Evolutionary conservation across 2,113 vertebrate genomes (phyloP).

Genomic region (Cyprinodon brontotheroides): DNA sequence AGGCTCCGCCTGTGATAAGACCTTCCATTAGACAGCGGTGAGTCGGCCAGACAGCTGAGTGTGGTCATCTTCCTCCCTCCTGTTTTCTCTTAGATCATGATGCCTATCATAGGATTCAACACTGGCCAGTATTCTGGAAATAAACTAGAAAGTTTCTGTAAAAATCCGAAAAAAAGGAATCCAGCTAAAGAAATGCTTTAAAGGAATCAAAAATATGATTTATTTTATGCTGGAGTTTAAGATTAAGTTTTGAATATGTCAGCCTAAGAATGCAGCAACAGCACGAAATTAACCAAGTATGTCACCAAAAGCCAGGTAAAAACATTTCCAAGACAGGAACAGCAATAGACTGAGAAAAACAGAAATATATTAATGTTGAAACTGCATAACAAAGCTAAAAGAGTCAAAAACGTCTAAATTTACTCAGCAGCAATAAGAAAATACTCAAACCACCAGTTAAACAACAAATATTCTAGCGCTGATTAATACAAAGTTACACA

Average conservation of each 20-base stretch:
- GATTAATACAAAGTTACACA: neutral
- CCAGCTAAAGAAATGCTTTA: neutral
- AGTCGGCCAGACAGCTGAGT: slow-evolving; percentile 53
- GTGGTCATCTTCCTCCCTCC: slow-evolving; percentile 52
- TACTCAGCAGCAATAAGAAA: slow-evolving; percentile 37
- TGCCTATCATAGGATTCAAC: slow-evolving; percentile 31
- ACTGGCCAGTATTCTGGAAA: slow-evolving; percentile 21
- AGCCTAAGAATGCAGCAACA: neutral
- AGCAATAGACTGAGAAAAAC: slow-evolving; percentile 29
- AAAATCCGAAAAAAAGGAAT: neutral
- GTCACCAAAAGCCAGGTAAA: neutral
- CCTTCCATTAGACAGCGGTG: slow-evolving; percentile 73
- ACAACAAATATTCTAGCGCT: slow-evolving; percentile 6
- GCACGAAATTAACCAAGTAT: slow-evolving; percentile 1
- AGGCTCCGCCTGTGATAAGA: slow-evolving; percentile 70
- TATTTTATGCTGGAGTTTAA: neutral
- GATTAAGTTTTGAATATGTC: neutral
- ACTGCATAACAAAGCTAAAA: slow-evolving; percentile 14
- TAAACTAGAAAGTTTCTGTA: neutral
- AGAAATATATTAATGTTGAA: neutral
- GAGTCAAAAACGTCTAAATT: slow-evolving; percentile 40
- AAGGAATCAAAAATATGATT: neutral
- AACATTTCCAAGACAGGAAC: slow-evolving; percentile 3
- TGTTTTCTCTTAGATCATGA: slow-evolving; percentile 35
- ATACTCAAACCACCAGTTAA: slow-evolving; percentile 42